Evolutionary conservation across 1,140 invertebrate species (phyloP).

Genomic region (Geopemphigus sp.): DNA sequence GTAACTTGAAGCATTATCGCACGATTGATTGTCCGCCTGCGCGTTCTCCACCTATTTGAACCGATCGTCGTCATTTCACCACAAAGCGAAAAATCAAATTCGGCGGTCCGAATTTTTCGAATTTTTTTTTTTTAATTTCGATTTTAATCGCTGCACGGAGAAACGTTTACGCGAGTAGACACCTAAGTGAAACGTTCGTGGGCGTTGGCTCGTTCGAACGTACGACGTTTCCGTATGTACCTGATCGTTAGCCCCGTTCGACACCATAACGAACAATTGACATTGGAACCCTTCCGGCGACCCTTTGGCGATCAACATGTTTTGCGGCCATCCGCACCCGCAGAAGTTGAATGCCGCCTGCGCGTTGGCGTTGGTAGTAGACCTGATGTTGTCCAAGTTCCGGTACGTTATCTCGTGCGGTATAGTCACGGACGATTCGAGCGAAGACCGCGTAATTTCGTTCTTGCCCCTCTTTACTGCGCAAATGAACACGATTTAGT

Average conservation of each 20-base stretch:
- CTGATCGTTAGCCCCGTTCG: conserved; percentile 70
- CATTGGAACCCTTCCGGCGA: conserved; percentile 65
- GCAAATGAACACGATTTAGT: background rate
- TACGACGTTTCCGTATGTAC: conserved; percentile 56
- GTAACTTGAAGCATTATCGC: conserved; percentile 65
- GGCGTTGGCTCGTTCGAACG: too few relatives aligned
- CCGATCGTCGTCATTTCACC: background rate
- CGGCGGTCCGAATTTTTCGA: too few relatives aligned
- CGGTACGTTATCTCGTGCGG: conserved; percentile 66
- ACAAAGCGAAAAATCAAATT: too few relatives aligned
- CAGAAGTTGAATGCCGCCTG: conserved; percentile 66
- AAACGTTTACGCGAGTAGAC: too few relatives aligned
- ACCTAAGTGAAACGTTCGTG: too few relatives aligned
- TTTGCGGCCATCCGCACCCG: conserved; percentile 84
- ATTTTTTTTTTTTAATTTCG: too few relatives aligned
- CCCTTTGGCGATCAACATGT: conserved; percentile 78
- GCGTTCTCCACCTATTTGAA: conserved; percentile 19
- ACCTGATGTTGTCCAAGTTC: conserved; percentile 57
- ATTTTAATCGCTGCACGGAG: too few relatives aligned
- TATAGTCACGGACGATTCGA: conserved; percentile 65
- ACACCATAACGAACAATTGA: conserved; percentile 78
- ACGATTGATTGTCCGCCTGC: background rate
- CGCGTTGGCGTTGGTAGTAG: conserved; percentile 53
- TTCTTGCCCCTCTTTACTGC: conserved; percentile 62
- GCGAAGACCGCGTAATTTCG: conserved; percentile 60